A percentile compares a stretch with the other conserved stretches of the same genome.
Evolutionary conservation across 1,140 invertebrate species (phyloP).

Genomic region (Rhagoletis zephyria): DNA sequence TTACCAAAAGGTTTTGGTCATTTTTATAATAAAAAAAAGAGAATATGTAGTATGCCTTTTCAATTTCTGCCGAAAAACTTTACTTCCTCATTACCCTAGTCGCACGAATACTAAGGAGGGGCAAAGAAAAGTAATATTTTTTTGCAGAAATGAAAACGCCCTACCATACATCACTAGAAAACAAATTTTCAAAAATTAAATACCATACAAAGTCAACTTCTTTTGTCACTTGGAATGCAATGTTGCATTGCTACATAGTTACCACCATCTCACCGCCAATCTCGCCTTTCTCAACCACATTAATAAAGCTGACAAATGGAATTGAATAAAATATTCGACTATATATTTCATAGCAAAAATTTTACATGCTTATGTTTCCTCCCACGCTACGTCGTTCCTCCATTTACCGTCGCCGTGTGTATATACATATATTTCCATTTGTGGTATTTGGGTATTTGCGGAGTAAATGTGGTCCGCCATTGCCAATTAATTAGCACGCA

Average conservation of each 20-base stretch:
- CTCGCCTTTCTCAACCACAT: not conserved
- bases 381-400: not conserved
- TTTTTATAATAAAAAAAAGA: no score
- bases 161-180: not conserved
- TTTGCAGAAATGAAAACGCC: no score
- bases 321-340: slow-evolving; percentile 16
- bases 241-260: not conserved
- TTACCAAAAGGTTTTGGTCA: no score
- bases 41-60: no score
- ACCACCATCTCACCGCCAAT: no score
- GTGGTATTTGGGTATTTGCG: slow-evolving; percentile 25
- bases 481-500: slow-evolving; percentile 37
- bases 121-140: no score
- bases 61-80: no score
- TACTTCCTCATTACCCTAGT: no score
- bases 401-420: not conserved
- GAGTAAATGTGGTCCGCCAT: not conserved
- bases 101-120: no score
- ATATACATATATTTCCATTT: slow-evolving; percentile 35
- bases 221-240: not conserved
- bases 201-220: not conserved
- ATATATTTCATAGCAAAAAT: slow-evolving; percentile 3
- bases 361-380: not conserved
- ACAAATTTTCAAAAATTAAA: not conserved
- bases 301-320: slow-evolving; percentile 44